Base-by-base conservation (phyloP, 2,888 invertebrate species). In the Tribolium freemani region DNA sequence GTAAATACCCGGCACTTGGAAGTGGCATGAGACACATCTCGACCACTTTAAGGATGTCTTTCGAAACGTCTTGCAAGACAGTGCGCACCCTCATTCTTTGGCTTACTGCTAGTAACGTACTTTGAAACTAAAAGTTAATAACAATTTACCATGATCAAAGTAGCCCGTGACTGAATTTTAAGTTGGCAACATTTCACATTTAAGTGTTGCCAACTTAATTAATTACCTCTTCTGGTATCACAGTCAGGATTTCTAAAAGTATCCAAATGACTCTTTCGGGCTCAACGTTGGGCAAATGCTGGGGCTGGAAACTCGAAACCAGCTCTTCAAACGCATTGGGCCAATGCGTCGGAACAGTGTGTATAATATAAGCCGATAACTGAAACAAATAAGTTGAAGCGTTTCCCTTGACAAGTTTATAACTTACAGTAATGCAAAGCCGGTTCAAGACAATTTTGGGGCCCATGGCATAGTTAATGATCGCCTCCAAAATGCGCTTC, bases 401-500 rank as follows among this genome's bases (percentile, higher is more conserved):
- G 1, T n/a, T 2, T 4, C 46, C 5, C 13, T 3, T 21, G 48
- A 13, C 9, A 21, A 21, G 2, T 3, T 26, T 31, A 75, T 67
- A 21, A 72, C 91, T 90, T 88, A 96, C 96, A 84, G 95, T 92
- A 80, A 97, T 94, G 85, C 96, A 96, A 71, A 97, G 88, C 81
- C 95, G 90, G 83, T 95, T 95, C 30, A 96, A 89, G 57, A 97
- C 94, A 80, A 96, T 90, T 87, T 95, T 95, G 8, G 96, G 95
- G 9, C 95, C 95, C 83, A 90, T 90, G 11, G 93, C 91, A 85
- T 94, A 95, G 76, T 90, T 90, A 73, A 94, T 90, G 67, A 96
- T 91, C 61, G 92, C 90, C 83, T 94, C 92, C 9, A 97, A 87
- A 71, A 97, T 89, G 82, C 93, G 93, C 77, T 93, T 91, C 82